Base-by-base conservation (phyloP, 2,888 invertebrate species). In the Dicyrtomina minuta region DNA sequence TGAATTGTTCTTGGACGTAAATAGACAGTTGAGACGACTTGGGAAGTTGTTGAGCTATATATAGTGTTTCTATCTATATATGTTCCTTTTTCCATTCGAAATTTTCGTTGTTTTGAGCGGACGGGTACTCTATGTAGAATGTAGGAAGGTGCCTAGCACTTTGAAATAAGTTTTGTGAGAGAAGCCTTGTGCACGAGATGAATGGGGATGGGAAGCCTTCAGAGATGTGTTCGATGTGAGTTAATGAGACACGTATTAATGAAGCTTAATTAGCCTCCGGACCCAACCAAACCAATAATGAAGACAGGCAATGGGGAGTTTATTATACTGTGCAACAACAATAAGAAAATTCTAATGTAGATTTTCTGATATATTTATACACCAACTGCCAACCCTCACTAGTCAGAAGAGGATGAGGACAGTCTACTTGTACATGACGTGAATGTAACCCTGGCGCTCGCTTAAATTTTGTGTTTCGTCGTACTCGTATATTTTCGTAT, bases 211-310 rank as follows among this genome's bases (percentile, higher is more conserved):
- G 51, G 58, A 46, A 66, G 41, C 60, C 69, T 61, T 75, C 64
- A 68, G 74, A 73, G 72, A 71, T 66, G 66, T 60, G 76, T 74
- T 77, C 66, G 74, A 73, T 73, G 72, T 66, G 66, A 64, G 76
- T 74, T 77, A 77, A 77, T 77, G 76, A 77, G 76, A 77, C 75
- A 70, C 70, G 76, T 74, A 77, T 75, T 77, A 75, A 77, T 77
- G 75, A 74, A 74, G 71, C 72, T 75, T 75, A 74, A 74, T 74
- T 76, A 74, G 76, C 76, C 76, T 73, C 72, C 64, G 75, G 76
- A 71, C 71, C 64, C 73, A 39, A 72, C 70, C 64, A 74, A 75
- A 71, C 71, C 64, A 74, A 20, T 64, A n/a, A 74, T 74, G 71
- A 74, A 70, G 71, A 74, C 41, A 27, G 24, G 66, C 2, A 44